A percentile compares a stretch with the other conserved stretches of the same genome.
Evolutionary conservation across 1,140 invertebrate species (phyloP).

Genomic region (Hydropsyche tenuis): DNA sequence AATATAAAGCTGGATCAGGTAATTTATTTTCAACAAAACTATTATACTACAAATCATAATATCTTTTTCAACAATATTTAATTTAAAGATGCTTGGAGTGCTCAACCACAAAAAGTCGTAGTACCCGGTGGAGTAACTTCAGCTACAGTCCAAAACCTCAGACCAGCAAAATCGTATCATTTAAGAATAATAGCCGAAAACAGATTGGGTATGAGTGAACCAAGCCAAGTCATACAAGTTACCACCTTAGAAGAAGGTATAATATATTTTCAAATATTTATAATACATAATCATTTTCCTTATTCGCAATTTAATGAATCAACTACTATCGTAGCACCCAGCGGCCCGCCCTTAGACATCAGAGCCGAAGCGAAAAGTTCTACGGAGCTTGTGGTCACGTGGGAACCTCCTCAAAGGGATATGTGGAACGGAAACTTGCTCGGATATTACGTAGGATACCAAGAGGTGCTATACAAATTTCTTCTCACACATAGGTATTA

Average conservation of each 20-base stretch:
- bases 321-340: constrained; percentile 71
- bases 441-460: constrained; percentile 93
- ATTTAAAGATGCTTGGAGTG: constrained; percentile 72
- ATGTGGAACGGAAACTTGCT: constrained; percentile 91
- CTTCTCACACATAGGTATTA: no score
- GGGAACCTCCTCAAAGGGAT: constrained; percentile 87
- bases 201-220: constrained; percentile 83
- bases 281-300: no score
- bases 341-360: constrained; percentile 84
- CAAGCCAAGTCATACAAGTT: constrained; percentile 82
- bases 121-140: constrained; percentile 80
- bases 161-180: constrained; percentile 89
- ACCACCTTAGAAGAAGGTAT: constrained; percentile 85
- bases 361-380: constrained; percentile 87
- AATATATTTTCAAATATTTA: background rate
- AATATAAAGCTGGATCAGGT: constrained; percentile 86
- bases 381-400: constrained; percentile 85
- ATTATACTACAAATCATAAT: background rate
- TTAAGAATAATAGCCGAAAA: constrained; percentile 90
- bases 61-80: constrained; percentile 29
- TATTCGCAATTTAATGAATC: background rate
- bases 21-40: constrained; percentile 45
- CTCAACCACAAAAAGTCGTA: constrained; percentile 78
- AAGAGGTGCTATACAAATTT: constrained; percentile 62
- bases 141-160: constrained; percentile 78